phyloP scores from a whole-genome alignment of 2,113 vertebrate genomes.

The Lepus timidus region DNA sequence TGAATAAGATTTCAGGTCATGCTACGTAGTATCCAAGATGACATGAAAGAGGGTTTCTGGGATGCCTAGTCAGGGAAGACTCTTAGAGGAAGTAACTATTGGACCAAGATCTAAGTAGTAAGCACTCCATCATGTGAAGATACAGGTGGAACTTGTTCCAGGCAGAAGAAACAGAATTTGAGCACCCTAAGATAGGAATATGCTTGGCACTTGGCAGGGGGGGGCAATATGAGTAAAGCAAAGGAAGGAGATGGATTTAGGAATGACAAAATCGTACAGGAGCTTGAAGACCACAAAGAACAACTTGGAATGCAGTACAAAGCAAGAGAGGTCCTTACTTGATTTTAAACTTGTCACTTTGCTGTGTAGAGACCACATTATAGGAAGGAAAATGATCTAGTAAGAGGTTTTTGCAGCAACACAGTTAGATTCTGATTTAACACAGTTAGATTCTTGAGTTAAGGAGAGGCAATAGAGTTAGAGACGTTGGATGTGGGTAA shows the following conservation, averaged over 20 bases:
- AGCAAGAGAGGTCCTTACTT: neutral
- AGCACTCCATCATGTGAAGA: neutral
- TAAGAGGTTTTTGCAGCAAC: neutral
- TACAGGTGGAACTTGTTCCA: neutral
- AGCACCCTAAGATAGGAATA: neutral
- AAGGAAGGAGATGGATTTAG: neutral
- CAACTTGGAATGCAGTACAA: neutral
- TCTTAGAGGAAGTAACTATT: neutral
- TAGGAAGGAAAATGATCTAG: neutral
- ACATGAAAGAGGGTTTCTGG: neutral
- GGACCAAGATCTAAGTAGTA: constrained; percentile 13
- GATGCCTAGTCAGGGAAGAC: neutral
- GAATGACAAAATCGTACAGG: neutral
- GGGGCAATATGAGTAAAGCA: neutral
- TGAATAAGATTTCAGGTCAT: neutral
- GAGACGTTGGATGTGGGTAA: neutral
- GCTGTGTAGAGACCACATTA: neutral
- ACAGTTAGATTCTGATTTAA: neutral
- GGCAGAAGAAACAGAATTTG: neutral
- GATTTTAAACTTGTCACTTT: neutral
- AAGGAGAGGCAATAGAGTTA: neutral
- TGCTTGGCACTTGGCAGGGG: neutral
- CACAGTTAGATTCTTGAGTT: neutral
- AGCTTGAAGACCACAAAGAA: neutral
- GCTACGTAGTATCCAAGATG: neutral